Conservation (phyloP, 2,797 vertebrate species). For the Ispidina picta region DNA sequence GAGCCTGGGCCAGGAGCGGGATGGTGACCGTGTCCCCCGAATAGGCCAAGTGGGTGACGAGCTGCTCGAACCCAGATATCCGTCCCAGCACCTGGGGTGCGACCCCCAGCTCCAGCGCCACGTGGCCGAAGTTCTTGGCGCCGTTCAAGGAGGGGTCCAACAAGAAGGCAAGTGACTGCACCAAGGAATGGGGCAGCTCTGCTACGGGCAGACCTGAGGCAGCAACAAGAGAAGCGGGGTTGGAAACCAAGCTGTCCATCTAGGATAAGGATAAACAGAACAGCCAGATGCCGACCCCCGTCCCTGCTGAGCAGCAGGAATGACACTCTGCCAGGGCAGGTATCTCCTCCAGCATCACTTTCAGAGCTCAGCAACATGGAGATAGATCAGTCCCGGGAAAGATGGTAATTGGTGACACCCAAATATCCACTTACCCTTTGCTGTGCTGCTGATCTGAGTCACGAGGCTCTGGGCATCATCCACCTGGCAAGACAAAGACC, state of each 20-base stretch:
- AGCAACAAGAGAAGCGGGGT: not conserved
- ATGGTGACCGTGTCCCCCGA: not conserved
- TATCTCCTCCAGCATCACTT: not conserved
- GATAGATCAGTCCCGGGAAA: not conserved
- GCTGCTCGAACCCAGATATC: constrained; percentile 51
- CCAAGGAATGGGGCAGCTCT: constrained; percentile 55
- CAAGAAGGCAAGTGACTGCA: constrained; percentile 41
- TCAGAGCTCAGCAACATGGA: not conserved
- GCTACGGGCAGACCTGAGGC: constrained; percentile 33
- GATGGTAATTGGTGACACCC: not conserved
- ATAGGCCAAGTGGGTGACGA: constrained; percentile 24
- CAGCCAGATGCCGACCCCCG: not conserved
- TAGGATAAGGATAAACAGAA: not conserved
- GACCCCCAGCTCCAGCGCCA: constrained; percentile 56
- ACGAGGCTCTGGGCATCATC: not conserved
- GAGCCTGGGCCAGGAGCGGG: constrained; percentile 30
- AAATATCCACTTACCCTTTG: not conserved
- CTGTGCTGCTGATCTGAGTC: not conserved
- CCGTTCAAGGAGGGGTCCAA: constrained; percentile 56
- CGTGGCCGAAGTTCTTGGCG: constrained; percentile 55
- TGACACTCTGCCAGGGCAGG: not conserved
- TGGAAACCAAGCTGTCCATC: not conserved
- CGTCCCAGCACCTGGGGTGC: not conserved
- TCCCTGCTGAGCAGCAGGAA: not conserved
- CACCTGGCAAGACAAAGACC: not conserved